These are phyloP conservation scores for Chitala chitala DNA, from an alignment of 2,113 vertebrate genomes.

Conservation along the genomic window DNA sequence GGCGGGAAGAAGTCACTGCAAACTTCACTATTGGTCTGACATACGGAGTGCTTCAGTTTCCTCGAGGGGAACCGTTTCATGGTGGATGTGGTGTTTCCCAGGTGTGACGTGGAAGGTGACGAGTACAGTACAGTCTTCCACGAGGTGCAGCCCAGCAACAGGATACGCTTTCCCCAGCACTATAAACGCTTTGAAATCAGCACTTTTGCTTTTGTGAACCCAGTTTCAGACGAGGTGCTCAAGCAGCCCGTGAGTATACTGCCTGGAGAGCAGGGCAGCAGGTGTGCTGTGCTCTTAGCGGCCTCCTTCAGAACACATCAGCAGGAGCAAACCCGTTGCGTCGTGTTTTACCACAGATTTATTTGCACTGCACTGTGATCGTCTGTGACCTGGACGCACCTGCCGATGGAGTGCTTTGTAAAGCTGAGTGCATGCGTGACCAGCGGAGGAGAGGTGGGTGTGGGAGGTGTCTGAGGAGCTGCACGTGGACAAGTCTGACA, in stretches of 20 bases:
- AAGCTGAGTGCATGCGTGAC: background rate
- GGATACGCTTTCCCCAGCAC: conserved; percentile 3
- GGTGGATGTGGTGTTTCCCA: conserved; percentile 2
- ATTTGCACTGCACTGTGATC: conserved; percentile 20
- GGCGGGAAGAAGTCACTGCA: too few relatives aligned
- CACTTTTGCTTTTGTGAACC: conserved; percentile 18
- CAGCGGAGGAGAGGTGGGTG: conserved; percentile 19
- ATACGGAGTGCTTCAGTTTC: too few relatives aligned
- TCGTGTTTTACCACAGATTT: conserved; percentile 6
- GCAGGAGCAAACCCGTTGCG: too few relatives aligned
- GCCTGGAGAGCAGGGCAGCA: too few relatives aligned
- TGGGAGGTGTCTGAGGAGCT: background rate
- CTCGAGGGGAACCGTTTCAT: too few relatives aligned
- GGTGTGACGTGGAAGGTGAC: conserved; percentile 17
- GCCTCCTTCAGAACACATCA: too few relatives aligned
- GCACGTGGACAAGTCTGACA: too few relatives aligned
- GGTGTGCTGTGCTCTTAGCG: too few relatives aligned
- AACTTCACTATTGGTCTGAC: background rate
- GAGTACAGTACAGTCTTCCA: conserved; percentile 17
- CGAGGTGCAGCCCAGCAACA: background rate
- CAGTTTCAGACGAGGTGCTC: background rate
- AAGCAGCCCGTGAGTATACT: background rate
- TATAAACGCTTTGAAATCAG: conserved; percentile 23
- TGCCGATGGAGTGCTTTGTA: background rate
- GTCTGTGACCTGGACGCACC: conserved; percentile 4